phyloP scores from a whole-genome alignment of 2,888 invertebrate species.

The Argyresthia goedartella region DNA sequence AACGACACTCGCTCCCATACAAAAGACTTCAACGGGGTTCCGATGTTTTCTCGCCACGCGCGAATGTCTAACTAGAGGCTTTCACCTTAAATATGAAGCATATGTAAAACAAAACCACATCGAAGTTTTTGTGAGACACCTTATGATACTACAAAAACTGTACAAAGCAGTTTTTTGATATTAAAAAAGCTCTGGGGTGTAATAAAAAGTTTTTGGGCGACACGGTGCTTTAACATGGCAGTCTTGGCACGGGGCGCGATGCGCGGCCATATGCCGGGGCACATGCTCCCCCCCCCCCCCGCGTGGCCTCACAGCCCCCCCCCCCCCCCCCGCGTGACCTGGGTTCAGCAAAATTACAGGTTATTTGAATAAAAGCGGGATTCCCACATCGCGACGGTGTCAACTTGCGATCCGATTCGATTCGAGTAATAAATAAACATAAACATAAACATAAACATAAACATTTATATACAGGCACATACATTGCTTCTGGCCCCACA shows the following conservation, averaged over 20 bases:
- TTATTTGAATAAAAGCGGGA: slow-evolving; percentile 46
- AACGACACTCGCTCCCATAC: slow-evolving; percentile 16
- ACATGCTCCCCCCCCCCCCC: slow-evolving; percentile 44
- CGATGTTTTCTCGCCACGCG: slow-evolving; percentile 1
- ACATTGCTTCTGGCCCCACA: too few relatives aligned
- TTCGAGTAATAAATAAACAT: too few relatives aligned
- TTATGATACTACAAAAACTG: slow-evolving; percentile 44
- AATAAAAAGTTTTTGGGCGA: slow-evolving; percentile 9
- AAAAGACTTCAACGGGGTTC: slow-evolving; percentile 54
- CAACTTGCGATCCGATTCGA: too few relatives aligned
- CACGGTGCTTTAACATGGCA: slow-evolving; percentile 5
- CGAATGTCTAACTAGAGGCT: slow-evolving; percentile 19
- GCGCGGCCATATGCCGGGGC: slow-evolving; percentile 30
- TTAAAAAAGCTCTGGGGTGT: slow-evolving; percentile 37
- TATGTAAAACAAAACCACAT: slow-evolving; percentile 44
- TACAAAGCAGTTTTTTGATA: slow-evolving; percentile 29
- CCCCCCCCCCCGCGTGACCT: not conserved
- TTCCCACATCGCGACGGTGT: too few relatives aligned
- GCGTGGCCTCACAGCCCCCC: not conserved
- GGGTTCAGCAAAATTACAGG: slow-evolving; percentile 47
- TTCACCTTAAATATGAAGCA: slow-evolving; percentile 27
- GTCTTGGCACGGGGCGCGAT: slow-evolving; percentile 22
- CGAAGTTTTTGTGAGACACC: slow-evolving; percentile 40
- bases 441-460: too few relatives aligned
- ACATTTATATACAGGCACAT: too few relatives aligned